These are phyloP conservation scores for Meteorus cinctellus DNA, from an alignment of 2,888 invertebrate genomes.

Conservation along the genomic window DNA sequence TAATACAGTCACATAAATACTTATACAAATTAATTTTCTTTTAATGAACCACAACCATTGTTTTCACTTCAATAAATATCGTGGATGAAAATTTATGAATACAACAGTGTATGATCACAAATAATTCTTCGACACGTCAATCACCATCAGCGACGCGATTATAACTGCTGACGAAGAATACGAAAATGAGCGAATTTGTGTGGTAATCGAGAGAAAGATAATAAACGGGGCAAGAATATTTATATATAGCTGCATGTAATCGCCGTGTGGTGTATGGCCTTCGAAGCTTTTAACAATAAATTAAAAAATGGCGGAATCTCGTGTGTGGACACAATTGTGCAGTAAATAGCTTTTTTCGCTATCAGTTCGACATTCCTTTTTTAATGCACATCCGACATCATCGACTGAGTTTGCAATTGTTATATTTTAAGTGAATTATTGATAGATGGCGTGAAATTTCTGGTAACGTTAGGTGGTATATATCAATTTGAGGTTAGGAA, in stretches of 20 bases:
- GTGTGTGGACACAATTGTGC: constrained; percentile 15
- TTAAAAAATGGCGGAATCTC: constrained; percentile 13
- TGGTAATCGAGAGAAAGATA: not conserved
- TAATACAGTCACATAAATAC: not conserved
- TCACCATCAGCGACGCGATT: not conserved
- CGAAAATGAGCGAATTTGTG: not conserved
- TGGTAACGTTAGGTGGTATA: too few relatives aligned
- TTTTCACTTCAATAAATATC: not conserved
- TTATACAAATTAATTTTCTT: not conserved
- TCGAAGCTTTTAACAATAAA: constrained; percentile 10
- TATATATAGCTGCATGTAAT: not conserved
- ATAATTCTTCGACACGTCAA: constrained; percentile 12
- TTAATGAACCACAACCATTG: not conserved
- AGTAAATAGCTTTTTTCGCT: not conserved
- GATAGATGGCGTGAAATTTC: too few relatives aligned
- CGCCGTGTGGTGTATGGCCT: not conserved
- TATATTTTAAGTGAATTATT: too few relatives aligned
- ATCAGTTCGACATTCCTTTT: not conserved
- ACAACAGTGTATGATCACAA: not conserved
- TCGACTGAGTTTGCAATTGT: not conserved
- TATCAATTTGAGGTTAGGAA: too few relatives aligned
- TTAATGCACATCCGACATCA: not conserved
- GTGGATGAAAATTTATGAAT: constrained; percentile 7
- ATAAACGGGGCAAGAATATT: not conserved
- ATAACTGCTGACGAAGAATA: not conserved